Conservation (phyloP, 2,797 vertebrate genomes). For the Melanogrammus aeglefinus region DNA sequence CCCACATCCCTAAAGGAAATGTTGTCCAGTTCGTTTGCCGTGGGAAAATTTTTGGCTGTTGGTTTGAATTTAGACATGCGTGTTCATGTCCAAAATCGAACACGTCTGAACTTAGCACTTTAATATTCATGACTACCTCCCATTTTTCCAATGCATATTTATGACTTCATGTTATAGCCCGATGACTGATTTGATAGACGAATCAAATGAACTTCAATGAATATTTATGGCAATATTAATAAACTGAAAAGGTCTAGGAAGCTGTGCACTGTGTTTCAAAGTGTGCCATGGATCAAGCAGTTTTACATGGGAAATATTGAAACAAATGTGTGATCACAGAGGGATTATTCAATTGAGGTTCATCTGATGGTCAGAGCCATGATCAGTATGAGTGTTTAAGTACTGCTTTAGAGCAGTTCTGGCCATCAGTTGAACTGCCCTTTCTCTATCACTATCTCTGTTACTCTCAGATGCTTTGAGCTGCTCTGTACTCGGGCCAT, state of each 20-base stretch:
- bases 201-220: not conserved
- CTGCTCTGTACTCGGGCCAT: not conserved
- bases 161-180: constrained; percentile 11
- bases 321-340: not conserved
- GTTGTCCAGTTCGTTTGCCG: not conserved
- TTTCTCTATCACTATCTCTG: not conserved
- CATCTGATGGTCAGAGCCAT: not conserved
- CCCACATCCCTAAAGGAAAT: not conserved
- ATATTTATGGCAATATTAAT: constrained; percentile 9
- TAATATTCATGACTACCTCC: not conserved
- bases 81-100: constrained; percentile 9
- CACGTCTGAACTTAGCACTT: not conserved
- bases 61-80: not conserved
- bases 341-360: not conserved
- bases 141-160: constrained; percentile 9
- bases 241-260: not conserved
- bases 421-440: not conserved
- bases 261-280: constrained; percentile 9
- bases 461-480: not conserved
- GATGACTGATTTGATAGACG: constrained; percentile 9
- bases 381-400: not conserved
- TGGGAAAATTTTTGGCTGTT: constrained; percentile 6
- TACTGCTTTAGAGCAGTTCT: not conserved
- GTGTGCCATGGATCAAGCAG: not conserved
- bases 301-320: not conserved